phyloP scores from a whole-genome alignment of 2,113 vertebrate species.

The Neodon shergylaensis region DNA sequence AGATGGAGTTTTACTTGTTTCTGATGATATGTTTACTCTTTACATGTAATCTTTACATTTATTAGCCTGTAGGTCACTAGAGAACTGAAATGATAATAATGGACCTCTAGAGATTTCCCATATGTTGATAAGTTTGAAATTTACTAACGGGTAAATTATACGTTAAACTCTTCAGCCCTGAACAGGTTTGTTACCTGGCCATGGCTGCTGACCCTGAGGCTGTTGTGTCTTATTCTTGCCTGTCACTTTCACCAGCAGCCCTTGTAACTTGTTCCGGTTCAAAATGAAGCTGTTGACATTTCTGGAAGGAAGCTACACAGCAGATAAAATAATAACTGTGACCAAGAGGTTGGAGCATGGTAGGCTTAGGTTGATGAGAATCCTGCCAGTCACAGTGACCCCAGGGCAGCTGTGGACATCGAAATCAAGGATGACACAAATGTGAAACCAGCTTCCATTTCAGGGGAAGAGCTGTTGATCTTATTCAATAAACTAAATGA shows the following conservation, averaged over 20 bases:
- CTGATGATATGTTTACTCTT: background rate
- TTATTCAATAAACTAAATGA: constrained; percentile 93
- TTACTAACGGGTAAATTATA: background rate
- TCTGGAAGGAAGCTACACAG: constrained; percentile 93
- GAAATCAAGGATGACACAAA: constrained; percentile 96
- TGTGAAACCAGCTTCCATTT: constrained; percentile 89
- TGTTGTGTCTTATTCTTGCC: constrained; percentile 79
- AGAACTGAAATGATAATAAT: background rate
- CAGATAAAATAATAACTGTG: constrained; percentile 93
- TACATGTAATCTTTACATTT: background rate
- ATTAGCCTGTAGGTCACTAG: background rate
- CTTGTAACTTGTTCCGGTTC: constrained; percentile 55
- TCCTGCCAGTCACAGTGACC: constrained; percentile 96
- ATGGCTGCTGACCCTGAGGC: constrained; percentile 83
- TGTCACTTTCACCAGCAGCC: constrained; percentile 59
- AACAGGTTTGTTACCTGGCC: background rate
- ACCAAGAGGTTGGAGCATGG: constrained; percentile 92
- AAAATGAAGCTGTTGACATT: constrained; percentile 92
- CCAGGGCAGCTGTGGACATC: constrained; percentile 90
- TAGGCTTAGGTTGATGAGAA: constrained; percentile 92
- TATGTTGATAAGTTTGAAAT: background rate
- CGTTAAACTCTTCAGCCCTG: background rate
- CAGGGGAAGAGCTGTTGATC: constrained; percentile 93
- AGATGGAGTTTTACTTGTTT: background rate
- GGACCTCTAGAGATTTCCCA: background rate